Conservation (phyloP, 2,113 vertebrate genomes). For the Fregata magnificens region DNA sequence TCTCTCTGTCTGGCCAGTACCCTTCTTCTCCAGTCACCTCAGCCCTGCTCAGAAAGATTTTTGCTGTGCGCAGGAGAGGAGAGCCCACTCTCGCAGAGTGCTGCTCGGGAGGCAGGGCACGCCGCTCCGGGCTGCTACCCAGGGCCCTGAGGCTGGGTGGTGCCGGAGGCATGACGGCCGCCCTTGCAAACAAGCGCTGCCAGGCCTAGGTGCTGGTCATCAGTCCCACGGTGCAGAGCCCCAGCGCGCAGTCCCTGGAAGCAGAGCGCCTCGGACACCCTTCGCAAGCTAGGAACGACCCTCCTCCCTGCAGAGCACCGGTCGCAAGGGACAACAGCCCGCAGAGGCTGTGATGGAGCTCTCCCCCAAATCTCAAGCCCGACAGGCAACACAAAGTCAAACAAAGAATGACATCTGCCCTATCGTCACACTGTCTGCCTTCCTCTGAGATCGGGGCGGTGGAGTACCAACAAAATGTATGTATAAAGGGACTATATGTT, state of each 20-base stretch:
- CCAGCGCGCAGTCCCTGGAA: fast-evolving
- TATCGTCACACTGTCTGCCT: not conserved
- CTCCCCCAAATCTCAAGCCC: fast-evolving
- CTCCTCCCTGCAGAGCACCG: not conserved
- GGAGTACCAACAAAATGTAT: not conserved
- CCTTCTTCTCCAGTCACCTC: not conserved
- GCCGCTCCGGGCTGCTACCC: fast-evolving
- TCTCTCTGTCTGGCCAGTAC: not conserved
- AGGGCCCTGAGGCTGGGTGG: not conserved
- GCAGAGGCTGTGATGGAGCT: not conserved
- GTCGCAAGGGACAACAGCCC: fast-evolving
- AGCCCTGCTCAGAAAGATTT: not conserved
- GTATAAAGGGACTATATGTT: not conserved
- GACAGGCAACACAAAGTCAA: not conserved
- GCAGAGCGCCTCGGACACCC: not conserved
- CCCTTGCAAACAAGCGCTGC: not conserved
- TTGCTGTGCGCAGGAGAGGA: not conserved
- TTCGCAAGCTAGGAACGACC: not conserved
- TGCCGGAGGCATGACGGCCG: fast-evolving
- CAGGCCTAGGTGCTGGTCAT: not conserved
- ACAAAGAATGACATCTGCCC: not conserved
- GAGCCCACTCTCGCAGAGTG: fast-evolving
- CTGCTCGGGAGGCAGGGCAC: not conserved
- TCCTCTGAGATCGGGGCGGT: fast-evolving
- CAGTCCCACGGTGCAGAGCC: not conserved